Evolutionary conservation across 2,113 vertebrate species (phyloP).

Genomic region (Colinus virginianus): DNA sequence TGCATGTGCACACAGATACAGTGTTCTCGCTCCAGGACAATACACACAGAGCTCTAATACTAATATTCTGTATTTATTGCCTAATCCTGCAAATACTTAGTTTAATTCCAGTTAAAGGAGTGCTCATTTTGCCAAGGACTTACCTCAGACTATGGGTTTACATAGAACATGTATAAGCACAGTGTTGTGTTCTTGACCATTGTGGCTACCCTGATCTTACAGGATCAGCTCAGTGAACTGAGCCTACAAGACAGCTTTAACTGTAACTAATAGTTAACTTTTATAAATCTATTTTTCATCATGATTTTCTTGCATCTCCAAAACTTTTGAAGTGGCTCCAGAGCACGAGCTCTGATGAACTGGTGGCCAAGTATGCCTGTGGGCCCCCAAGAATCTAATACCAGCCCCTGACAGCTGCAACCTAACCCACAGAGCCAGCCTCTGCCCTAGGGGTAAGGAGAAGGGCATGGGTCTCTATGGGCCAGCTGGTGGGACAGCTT

Average conservation of each 20-base stretch:
- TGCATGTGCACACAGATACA: background rate
- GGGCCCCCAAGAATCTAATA: fast-evolving
- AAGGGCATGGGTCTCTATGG: fast-evolving
- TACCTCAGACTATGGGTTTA: fast-evolving
- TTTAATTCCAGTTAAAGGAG: background rate
- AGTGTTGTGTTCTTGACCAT: background rate
- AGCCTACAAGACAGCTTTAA: background rate
- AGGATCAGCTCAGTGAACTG: background rate
- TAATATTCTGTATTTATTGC: constrained; percentile 1
- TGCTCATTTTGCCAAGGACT: background rate
- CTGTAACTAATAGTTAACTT: background rate
- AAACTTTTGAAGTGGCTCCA: background rate
- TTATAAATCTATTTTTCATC: background rate
- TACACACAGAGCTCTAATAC: background rate
- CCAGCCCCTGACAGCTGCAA: background rate
- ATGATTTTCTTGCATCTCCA: background rate
- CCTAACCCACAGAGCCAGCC: fast-evolving
- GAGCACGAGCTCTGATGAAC: fast-evolving
- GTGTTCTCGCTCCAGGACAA: background rate
- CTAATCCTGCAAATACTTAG: background rate
- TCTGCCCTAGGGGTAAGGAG: background rate
- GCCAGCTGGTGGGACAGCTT: background rate
- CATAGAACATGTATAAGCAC: background rate
- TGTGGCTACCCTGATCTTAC: background rate
- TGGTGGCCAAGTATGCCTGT: fast-evolving